Percentiles rank a stretch among this genome's conserved stretches.
These are phyloP conservation scores for Tribolium freemani DNA, from an alignment of 2,888 invertebrate genomes.

Conservation along the genomic window DNA sequence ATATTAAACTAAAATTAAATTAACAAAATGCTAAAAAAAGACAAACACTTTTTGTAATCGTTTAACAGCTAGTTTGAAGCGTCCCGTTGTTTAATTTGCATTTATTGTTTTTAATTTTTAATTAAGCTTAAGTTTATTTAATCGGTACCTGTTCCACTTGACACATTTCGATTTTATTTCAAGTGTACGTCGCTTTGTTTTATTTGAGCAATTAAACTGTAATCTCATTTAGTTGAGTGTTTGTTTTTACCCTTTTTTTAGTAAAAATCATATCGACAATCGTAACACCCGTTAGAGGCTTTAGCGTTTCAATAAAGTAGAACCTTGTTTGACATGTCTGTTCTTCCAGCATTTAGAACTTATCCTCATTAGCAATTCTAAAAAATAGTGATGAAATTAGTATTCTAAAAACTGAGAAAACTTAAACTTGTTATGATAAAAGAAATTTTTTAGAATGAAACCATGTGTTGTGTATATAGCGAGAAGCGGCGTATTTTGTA, in stretches of 20 bases:
- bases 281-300: constrained; percentile 29
- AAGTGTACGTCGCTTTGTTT: constrained; percentile 40
- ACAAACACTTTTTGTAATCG: constrained; percentile 4
- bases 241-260: constrained; percentile 22
- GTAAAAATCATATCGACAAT: constrained; percentile 46
- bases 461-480: constrained; percentile 5
- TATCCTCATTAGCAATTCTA: constrained; percentile 31
- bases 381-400: constrained; percentile 38
- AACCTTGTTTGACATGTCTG: constrained; percentile 40
- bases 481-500: constrained; percentile 25
- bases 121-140: constrained; percentile 14
- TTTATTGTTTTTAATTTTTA: constrained; percentile 25
- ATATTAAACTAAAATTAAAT: constrained; percentile 35
- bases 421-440: not conserved
- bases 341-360: constrained; percentile 45
- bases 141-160: constrained; percentile 40
- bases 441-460: constrained; percentile 26
- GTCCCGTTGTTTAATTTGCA: constrained; percentile 24
- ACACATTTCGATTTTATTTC: constrained; percentile 13
- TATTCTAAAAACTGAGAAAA: constrained; percentile 35
- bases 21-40: constrained; percentile 18
- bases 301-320: constrained; percentile 10
- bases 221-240: constrained; percentile 21
- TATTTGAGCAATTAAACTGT: constrained; percentile 31
- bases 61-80: constrained; percentile 13